Evolutionary conservation across 2,113 vertebrate species (phyloP), one percentile per base, ranked within the genome.

Genomic region (Callocephalon fimbriatum): DNA sequence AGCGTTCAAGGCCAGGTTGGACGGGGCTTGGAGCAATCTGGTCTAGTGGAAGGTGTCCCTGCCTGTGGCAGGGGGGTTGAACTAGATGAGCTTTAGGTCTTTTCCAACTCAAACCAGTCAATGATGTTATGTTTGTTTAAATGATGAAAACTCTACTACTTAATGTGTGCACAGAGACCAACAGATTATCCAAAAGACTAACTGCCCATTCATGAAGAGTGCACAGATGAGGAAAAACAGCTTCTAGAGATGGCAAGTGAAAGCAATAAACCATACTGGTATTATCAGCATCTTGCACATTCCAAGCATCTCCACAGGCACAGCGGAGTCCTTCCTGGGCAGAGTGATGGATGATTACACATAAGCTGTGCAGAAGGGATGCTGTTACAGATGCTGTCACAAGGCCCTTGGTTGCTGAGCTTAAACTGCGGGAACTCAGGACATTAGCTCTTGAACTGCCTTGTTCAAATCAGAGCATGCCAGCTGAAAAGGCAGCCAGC

Each of bases 401-500:
- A 0, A 61, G 67, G 56, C 78, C 72, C 19, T 66, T 10, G 19
- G 67, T 12, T 66, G 45, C 61, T 67, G 62, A 90, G 72, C 56
- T 61, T n/a, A 75, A 92, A 48, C 62, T 51, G 76, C 2, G 0
- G 67, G 73, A 92, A 74, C 67, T 61, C 27, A 12, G 87, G 67
- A 53, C 67, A 22, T 22, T 8, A 67, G 68, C 74, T 85, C 70
- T 31, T 20, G 27, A 86, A 38, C 44, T 59, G 71, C 44, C 71
- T 54, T 5, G 0, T 29, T 70, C 71, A 67, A 53, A 44, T 8
- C 10, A 8, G 47, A 85, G 65, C 0, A 0, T 40, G 78, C 67
- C 73, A 71, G 58, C 68, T 62, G 68, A 56, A 85, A 72, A 67
- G 29, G 75, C 27, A 56, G 68, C 25, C 51, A 45, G 12, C 62